A percentile compares a stretch with the other conserved stretches of the same genome.
Conservation (phyloP, 2,888 invertebrate genomes). For the Sphaerophoria taeniata region DNA sequence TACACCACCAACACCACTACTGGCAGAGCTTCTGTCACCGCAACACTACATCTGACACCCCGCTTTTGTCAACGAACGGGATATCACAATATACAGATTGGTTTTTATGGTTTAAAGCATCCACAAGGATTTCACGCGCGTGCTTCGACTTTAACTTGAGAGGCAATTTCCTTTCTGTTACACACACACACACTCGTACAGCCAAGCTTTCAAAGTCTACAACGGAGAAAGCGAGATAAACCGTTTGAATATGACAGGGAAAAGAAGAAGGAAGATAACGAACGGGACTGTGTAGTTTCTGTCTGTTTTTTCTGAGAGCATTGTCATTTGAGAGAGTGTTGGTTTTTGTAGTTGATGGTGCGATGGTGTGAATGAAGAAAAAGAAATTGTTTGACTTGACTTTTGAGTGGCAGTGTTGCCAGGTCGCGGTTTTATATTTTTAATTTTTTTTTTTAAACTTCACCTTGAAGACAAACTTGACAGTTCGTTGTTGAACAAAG, state of each 20-base stretch:
- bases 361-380: slow-evolving; percentile 11
- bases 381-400: slow-evolving; percentile 42
- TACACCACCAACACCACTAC: slow-evolving; percentile 15
- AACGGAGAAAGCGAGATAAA: neutral
- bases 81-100: slow-evolving; percentile 64
- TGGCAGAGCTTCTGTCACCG: neutral
- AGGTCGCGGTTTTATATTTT: neutral
- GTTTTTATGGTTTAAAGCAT: slow-evolving; percentile 51
- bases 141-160: slow-evolving; percentile 71
- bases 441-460: no score
- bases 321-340: slow-evolving; percentile 22
- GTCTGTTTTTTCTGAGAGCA: slow-evolving; percentile 32
- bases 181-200: neutral
- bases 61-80: slow-evolving; percentile 36
- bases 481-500: no score
- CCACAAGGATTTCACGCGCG: slow-evolving; percentile 66
- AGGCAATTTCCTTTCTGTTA: slow-evolving; percentile 63
- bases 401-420: slow-evolving; percentile 29
- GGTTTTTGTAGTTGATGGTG: slow-evolving; percentile 26
- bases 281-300: slow-evolving; percentile 27
- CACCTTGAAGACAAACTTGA: no score
- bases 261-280: neutral
- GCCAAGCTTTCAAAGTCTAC: slow-evolving; percentile 1
- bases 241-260: neutral
- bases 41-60: neutral